Conservation (phyloP, 2,888 invertebrate species). For the Hypomecis punctinalis region DNA sequence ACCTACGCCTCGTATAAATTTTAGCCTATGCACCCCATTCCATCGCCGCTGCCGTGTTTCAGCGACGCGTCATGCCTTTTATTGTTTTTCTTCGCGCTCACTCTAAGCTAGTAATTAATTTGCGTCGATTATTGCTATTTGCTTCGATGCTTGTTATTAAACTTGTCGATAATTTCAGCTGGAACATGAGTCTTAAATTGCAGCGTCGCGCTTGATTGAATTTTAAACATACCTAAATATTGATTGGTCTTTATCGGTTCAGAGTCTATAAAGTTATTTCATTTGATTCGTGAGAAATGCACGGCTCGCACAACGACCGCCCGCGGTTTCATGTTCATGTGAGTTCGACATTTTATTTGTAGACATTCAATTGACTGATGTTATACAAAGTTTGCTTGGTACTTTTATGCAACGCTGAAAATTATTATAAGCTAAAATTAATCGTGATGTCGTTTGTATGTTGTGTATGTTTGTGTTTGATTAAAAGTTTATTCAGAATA, state of each 20-base stretch:
- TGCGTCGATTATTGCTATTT: slow-evolving; percentile 76
- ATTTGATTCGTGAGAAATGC: slow-evolving; percentile 72
- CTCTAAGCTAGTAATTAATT: slow-evolving; percentile 75
- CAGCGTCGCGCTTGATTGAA: slow-evolving; percentile 73
- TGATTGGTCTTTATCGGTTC: slow-evolving; percentile 67
- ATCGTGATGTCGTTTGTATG: too few relatives aligned
- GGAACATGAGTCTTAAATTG: slow-evolving; percentile 80
- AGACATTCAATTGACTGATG: slow-evolving; percentile 1
- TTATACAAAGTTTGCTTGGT: neutral
- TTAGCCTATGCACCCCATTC: slow-evolving; percentile 63
- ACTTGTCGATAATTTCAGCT: slow-evolving; percentile 82
- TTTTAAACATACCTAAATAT: slow-evolving; percentile 63
- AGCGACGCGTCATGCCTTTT: slow-evolving; percentile 64
- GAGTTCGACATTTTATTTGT: slow-evolving; percentile 57
- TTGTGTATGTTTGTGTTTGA: too few relatives aligned
- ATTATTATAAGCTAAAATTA: too few relatives aligned
- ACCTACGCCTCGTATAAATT: slow-evolving; percentile 65
- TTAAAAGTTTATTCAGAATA: too few relatives aligned
- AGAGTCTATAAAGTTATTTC: slow-evolving; percentile 65
- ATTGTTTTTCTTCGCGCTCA: slow-evolving; percentile 72
- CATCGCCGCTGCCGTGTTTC: slow-evolving; percentile 50
- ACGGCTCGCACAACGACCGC: slow-evolving; percentile 61
- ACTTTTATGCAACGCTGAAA: too few relatives aligned
- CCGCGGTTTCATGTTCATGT: slow-evolving; percentile 66
- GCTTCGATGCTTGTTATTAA: slow-evolving; percentile 79